Conservation (phyloP, 2,888 invertebrate species). For the Chymomyza procnemis region DNA sequence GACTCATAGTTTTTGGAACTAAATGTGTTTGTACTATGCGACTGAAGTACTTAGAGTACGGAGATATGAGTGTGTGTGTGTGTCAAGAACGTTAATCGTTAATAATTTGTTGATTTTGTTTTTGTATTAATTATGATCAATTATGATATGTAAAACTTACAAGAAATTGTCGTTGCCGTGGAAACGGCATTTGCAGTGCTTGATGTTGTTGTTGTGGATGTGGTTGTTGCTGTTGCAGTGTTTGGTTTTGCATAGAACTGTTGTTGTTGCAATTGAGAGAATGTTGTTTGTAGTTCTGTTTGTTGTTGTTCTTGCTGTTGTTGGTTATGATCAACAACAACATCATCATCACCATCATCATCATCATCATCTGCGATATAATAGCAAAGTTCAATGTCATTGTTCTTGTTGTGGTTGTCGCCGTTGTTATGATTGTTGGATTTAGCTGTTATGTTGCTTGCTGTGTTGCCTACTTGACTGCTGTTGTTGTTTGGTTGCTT, state of each 20-base stretch:
- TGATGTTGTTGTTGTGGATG: slow-evolving; percentile 16
- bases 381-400: slow-evolving; percentile 42
- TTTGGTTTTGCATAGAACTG: slow-evolving; percentile 26
- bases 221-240: slow-evolving; percentile 12
- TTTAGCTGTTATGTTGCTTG: not conserved
- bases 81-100: too few relatives aligned
- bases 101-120: too few relatives aligned
- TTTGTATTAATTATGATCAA: slow-evolving; percentile 1
- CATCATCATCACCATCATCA: too few relatives aligned
- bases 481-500: slow-evolving; percentile 38
- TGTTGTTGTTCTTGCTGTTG: slow-evolving; percentile 41
- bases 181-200: slow-evolving; percentile 47
- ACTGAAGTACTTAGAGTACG: not conserved
- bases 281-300: slow-evolving; percentile 26
- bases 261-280: slow-evolving; percentile 22
- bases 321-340: too few relatives aligned
- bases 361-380: slow-evolving; percentile 60
- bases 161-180: slow-evolving; percentile 78
- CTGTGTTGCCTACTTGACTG: slow-evolving; percentile 42
- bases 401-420: slow-evolving; percentile 40
- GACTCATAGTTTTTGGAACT: not conserved
- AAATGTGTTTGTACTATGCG: not conserved
- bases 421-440: slow-evolving; percentile 16
- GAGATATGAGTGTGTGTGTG: not conserved
- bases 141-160: slow-evolving; percentile 73